These are phyloP conservation scores for Lymantria monacha DNA, from an alignment of 2,888 invertebrate genomes.

Conservation along the genomic window DNA sequence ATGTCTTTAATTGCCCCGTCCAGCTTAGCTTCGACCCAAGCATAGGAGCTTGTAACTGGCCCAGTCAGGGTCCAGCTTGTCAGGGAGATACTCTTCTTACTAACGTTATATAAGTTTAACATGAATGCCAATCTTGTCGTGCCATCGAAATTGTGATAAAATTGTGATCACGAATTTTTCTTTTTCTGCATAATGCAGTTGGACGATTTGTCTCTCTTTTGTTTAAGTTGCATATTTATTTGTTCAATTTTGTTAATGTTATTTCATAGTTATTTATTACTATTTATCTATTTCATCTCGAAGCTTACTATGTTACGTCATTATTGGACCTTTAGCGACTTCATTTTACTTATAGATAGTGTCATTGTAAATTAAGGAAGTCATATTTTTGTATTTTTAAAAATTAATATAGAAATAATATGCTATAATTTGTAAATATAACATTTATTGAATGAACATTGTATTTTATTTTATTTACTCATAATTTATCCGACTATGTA, in stretches of 20 bases:
- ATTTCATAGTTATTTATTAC: slow-evolving; percentile 77
- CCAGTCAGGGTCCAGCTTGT: slow-evolving; percentile 90
- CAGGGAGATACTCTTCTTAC: slow-evolving; percentile 86
- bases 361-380: slow-evolving; percentile 65
- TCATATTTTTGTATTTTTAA: slow-evolving; percentile 69
- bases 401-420: slow-evolving; percentile 63
- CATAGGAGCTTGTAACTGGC: slow-evolving; percentile 92
- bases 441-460: slow-evolving; percentile 64
- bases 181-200: slow-evolving; percentile 35
- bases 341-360: slow-evolving; percentile 45
- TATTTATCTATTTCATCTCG: slow-evolving; percentile 59
- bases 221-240: slow-evolving; percentile 70
- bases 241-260: slow-evolving; percentile 74
- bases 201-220: slow-evolving; percentile 60
- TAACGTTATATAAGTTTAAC: slow-evolving; percentile 64
- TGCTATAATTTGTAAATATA: slow-evolving; percentile 74
- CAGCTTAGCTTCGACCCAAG: slow-evolving; percentile 89
- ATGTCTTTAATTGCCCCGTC: slow-evolving; percentile 90
- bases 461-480: slow-evolving; percentile 32
- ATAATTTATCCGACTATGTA: background rate
- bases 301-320: slow-evolving; percentile 52
- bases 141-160: slow-evolving; percentile 76
- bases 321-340: slow-evolving; percentile 34
- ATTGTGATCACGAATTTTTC: slow-evolving; percentile 57
- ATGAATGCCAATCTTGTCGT: slow-evolving; percentile 56